These are phyloP conservation scores for Distichodus sexfasciatus DNA, from an alignment of 2,797 vertebrate genomes.

Conservation along the genomic window DNA sequence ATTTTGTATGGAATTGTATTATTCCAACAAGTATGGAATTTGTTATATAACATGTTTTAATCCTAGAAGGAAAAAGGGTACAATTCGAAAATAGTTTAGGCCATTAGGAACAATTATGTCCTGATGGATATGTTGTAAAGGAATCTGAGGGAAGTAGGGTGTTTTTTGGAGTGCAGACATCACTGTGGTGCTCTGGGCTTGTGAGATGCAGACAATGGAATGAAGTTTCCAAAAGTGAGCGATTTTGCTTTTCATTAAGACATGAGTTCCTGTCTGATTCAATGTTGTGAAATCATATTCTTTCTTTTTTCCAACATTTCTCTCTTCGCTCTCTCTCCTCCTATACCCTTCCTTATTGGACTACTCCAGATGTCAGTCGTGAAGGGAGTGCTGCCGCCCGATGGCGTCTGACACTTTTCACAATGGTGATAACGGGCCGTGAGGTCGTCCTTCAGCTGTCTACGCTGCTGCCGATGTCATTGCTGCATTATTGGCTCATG, in stretches of 20 bases:
- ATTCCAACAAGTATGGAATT: no score
- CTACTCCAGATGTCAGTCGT: constrained; percentile 70
- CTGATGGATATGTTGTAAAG: no score
- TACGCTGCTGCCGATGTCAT: constrained; percentile 54
- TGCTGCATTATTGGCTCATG: constrained; percentile 23
- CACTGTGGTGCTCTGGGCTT: not conserved
- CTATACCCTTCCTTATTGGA: not conserved
- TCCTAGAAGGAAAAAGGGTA: no score
- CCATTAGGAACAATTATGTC: no score
- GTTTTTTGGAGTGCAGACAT: not conserved
- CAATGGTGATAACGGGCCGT: constrained; percentile 72
- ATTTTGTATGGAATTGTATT: no score
- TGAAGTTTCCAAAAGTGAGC: no score
- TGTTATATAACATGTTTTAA: no score
- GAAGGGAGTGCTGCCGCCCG: constrained; percentile 69
- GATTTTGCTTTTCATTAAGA: no score
- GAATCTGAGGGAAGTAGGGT: no score
- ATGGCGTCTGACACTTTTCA: constrained; percentile 76
- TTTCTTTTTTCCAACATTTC: not conserved
- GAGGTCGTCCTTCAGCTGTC: constrained; percentile 66
- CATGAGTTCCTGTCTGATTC: no score
- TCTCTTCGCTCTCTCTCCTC: constrained; percentile 44
- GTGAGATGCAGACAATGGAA: not conserved
- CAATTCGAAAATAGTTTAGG: no score
- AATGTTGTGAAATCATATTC: no score